Base-by-base conservation (phyloP, 2,113 vertebrate genomes). In the Triplophysa tibetana region DNA sequence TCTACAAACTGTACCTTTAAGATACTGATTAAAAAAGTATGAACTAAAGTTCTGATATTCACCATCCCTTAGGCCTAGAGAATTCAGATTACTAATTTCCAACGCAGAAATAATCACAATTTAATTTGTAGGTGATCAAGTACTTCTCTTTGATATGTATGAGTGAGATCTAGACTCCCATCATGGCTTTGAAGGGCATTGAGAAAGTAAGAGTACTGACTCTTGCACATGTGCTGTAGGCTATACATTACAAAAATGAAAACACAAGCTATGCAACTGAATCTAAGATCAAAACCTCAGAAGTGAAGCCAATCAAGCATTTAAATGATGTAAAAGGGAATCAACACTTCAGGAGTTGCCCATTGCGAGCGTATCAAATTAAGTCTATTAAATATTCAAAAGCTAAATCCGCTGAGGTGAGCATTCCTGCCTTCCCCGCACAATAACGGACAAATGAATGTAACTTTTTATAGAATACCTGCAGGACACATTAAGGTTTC, bases 401-500 rank as follows among this genome's bases (percentile, higher is more conserved):
- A 63, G 73, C 56, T 64, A 48, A 66, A 80, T 43, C 26, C 10
- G 10, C 78, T 50, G 67, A 63, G 58, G 58, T 33, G 8, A 62
- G 67, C 77, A 79, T 79, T 70, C 48, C 54, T 60, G 52, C 60
- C 77, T 52, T 16, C 26, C 43, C 17, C 14, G 23, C 58, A n/a
- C 38, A 60, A 23, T 58, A 60, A 48, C 38, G 5, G 17, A 66
- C 72, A 83, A 70, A 43, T 69, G 61, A 33, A 77, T 58, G 38
- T 64, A 38, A 68, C 16, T 82, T 79, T 43, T 72, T 81, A 83
- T 81, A 38, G 64, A 21, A 50, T 19, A 41, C 4, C n/a, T 45
- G 1, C 54, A 43, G 11, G 68, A 67, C 33, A 45, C 33, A 21
- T 58, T n/a, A 11, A 4, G 1, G 8, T 72, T 43, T 16, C 8